Percentiles rank a stretch among this genome's conserved stretches.
Conservation (phyloP, 2,797 vertebrate species). For the Centropyge bicolor region DNA sequence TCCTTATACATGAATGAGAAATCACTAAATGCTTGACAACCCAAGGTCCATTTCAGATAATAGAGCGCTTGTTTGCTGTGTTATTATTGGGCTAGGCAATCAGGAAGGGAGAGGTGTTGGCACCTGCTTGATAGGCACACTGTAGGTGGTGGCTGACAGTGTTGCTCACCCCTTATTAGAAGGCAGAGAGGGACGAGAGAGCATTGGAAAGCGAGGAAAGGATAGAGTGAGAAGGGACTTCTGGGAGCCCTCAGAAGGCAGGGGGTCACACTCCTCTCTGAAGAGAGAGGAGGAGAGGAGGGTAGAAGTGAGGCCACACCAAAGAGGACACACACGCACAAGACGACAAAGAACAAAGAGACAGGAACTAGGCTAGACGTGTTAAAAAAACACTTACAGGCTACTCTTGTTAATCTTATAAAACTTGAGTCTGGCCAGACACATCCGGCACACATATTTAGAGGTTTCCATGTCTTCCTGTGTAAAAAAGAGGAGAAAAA, state of each 20-base stretch:
- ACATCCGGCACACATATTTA: conserved; percentile 99
- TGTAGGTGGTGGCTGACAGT: conserved; percentile 68
- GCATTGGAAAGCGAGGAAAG: conserved; percentile 93
- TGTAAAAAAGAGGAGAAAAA: conserved; percentile 57
- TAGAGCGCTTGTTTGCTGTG: conserved; percentile 44
- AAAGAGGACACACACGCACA: conserved; percentile 55
- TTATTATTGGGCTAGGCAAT: conserved; percentile 73
- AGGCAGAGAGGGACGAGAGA: conserved; percentile 92
- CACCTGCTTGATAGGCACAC: conserved; percentile 48
- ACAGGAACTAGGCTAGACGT: conserved; percentile 62
- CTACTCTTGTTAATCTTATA: conserved; percentile 97
- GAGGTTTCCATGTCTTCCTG: conserved; percentile 99
- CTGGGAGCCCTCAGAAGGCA: conserved; percentile 90
- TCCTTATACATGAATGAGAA: not conserved
- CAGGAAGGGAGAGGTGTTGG: conserved; percentile 23
- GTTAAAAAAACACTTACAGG: conserved; percentile 89
- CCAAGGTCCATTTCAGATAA: conserved; percentile 17
- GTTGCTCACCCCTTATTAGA: conserved; percentile 92
- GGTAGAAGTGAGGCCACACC: conserved; percentile 70
- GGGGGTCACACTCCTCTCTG: conserved; percentile 90
- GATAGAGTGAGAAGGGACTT: conserved; percentile 93
- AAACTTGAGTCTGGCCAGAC: conserved; percentile 96
- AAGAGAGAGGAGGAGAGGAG: conserved; percentile 83
- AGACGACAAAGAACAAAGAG: conserved; percentile 64
- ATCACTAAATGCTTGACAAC: not conserved